phyloP scores from a whole-genome alignment of 2,888 invertebrate species.

The Xestia xanthographa region DNA sequence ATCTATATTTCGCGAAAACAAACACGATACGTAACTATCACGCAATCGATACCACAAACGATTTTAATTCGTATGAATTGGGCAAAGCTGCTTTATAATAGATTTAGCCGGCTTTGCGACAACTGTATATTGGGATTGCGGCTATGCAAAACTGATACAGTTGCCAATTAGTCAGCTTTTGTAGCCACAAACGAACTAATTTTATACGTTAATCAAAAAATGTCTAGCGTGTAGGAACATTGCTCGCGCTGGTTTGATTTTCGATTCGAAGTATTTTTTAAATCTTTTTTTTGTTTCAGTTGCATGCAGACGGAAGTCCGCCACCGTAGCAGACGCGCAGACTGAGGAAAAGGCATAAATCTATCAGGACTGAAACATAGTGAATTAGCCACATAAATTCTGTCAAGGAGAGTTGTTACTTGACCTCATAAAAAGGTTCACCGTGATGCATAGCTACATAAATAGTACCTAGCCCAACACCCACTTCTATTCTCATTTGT shows the following conservation, averaged over 20 bases:
- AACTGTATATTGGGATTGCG: conserved; percentile 73
- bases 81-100: conserved; percentile 77
- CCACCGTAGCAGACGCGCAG: conserved; percentile 62
- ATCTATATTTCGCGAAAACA: conserved; percentile 46
- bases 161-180: conserved; percentile 75
- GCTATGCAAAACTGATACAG: conserved; percentile 72
- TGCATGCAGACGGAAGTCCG: conserved; percentile 21
- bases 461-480: conserved; percentile 24
- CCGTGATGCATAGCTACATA: conserved; percentile 30
- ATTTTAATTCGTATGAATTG: conserved; percentile 77
- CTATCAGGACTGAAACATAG: conserved; percentile 72
- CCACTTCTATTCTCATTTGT: conserved; percentile 41
- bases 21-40: conserved; percentile 55
- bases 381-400: conserved; percentile 77
- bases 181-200: conserved; percentile 65
- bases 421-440: conserved; percentile 64
- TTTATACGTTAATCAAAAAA: conserved; percentile 48
- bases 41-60: conserved; percentile 68
- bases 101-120: conserved; percentile 74
- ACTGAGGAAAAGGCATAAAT: conserved; percentile 73
- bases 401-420: conserved; percentile 61
- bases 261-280: background rate
- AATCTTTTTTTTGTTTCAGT: conserved; percentile 49
- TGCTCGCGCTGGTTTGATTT: conserved; percentile 18
- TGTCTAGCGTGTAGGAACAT: background rate